A percentile compares a stretch with the other conserved stretches of the same genome.
phyloP scores from a whole-genome alignment of 2,797 vertebrate species.

The Danio choprae region DNA sequence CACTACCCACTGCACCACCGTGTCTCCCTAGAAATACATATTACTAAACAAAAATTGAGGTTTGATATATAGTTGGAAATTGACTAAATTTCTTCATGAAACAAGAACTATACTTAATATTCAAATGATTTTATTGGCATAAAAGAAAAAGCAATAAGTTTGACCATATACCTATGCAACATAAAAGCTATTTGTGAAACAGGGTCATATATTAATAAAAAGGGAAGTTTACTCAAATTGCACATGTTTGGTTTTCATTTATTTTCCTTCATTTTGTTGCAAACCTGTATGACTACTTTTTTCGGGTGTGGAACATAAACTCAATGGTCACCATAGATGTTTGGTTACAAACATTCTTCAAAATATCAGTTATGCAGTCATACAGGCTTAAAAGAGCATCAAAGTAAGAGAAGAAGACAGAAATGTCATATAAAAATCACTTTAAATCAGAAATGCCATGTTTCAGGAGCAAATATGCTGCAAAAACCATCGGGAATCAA shows the following conservation, averaged over 20 bases:
- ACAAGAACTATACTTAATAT: too few relatives aligned
- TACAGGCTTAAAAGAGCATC: not conserved
- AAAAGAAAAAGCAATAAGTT: too few relatives aligned
- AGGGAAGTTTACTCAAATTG: not conserved
- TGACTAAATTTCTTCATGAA: too few relatives aligned
- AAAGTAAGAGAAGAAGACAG: not conserved
- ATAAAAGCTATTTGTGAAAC: too few relatives aligned
- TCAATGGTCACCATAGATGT: not conserved
- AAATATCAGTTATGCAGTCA: not conserved
- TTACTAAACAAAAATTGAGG: too few relatives aligned
- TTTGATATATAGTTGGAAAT: too few relatives aligned
- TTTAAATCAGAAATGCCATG: constrained; percentile 2
- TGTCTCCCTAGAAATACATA: too few relatives aligned
- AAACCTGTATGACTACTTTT: not conserved
- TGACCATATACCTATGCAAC: too few relatives aligned
- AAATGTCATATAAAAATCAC: not conserved
- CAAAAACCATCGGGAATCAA: not conserved
- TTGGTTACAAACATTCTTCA: not conserved
- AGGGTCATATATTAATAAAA: not conserved
- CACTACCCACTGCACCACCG: too few relatives aligned
- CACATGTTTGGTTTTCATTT: not conserved
- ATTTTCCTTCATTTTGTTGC: not conserved
- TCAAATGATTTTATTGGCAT: too few relatives aligned
- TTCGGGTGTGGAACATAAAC: not conserved
- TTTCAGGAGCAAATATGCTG: not conserved